Percentiles rank a stretch among this genome's conserved stretches.
Evolutionary conservation across 2,797 vertebrate genomes (phyloP).

Genomic region (Acipenser ruthenus): DNA sequence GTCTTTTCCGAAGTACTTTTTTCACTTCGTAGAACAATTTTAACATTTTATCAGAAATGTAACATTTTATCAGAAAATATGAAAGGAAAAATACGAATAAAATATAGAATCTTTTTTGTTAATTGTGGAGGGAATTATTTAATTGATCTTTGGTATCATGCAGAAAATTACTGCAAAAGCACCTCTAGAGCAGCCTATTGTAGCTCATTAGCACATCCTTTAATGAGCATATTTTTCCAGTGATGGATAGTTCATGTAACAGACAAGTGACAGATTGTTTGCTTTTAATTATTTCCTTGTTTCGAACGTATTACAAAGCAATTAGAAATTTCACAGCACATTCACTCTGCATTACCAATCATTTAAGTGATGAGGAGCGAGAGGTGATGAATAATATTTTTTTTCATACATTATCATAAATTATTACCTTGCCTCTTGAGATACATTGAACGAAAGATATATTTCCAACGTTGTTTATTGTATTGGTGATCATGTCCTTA

Average conservation of each 20-base stretch:
- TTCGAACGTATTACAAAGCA: constrained; percentile 81
- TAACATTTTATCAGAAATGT: no score
- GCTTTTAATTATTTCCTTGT: constrained; percentile 78
- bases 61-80: no score
- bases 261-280: constrained; percentile 86
- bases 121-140: constrained; percentile 69
- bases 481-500: no score
- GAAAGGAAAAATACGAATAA: no score
- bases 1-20: no score
- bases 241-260: constrained; percentile 72
- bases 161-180: constrained; percentile 30
- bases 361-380: constrained; percentile 74
- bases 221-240: constrained; percentile 59
- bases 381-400: constrained; percentile 74
- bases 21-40: no score
- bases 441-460: no score
- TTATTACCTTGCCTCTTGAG: constrained; percentile 58
- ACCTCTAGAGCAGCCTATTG: constrained; percentile 44
- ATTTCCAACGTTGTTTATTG: no score
- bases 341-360: constrained; percentile 78
- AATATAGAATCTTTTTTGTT: constrained; percentile 40
- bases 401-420: constrained; percentile 80
- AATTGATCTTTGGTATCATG: constrained; percentile 53
- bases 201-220: constrained; percentile 79
- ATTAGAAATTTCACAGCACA: constrained; percentile 80